Percentiles rank a stretch among this genome's conserved stretches.
These are phyloP conservation scores for Enoplolaimus lenunculus DNA, from an alignment of 2,888 invertebrate species.

Conservation along the genomic window DNA sequence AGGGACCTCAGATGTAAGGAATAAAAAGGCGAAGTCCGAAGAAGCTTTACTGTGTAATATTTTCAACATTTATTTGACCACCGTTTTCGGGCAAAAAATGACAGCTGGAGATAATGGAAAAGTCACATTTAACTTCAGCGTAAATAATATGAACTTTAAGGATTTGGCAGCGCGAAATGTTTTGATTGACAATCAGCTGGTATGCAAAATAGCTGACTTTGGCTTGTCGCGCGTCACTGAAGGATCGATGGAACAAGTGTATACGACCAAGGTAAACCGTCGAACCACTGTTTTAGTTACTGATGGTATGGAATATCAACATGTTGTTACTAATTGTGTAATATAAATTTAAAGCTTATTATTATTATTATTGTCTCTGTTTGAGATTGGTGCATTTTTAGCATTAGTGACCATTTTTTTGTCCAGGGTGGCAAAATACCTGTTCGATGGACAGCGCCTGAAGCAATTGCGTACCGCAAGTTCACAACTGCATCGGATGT, in stretches of 20 bases:
- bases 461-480: conserved; percentile 93
- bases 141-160: no score
- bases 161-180: conserved; percentile 96
- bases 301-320: neutral
- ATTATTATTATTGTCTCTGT: no score
- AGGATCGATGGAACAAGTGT: conserved; percentile 32
- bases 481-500: conserved; percentile 99
- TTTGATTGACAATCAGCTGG: conserved; percentile 83
- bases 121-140: no score
- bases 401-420: no score
- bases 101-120: no score
- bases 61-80: no score
- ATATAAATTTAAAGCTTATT: neutral
- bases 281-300: no score
- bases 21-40: no score
- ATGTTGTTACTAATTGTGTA: neutral
- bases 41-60: no score
- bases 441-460: conserved; percentile 95
- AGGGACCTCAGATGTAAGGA: no score
- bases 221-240: conserved; percentile 62
- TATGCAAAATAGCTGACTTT: conserved; percentile 98
- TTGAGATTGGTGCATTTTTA: no score
- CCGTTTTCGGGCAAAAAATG: no score
- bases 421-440: conserved; percentile 88
- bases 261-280: conserved; percentile 38